phyloP scores from a whole-genome alignment of 2,113 vertebrate genomes.

The Hylia prasina region DNA sequence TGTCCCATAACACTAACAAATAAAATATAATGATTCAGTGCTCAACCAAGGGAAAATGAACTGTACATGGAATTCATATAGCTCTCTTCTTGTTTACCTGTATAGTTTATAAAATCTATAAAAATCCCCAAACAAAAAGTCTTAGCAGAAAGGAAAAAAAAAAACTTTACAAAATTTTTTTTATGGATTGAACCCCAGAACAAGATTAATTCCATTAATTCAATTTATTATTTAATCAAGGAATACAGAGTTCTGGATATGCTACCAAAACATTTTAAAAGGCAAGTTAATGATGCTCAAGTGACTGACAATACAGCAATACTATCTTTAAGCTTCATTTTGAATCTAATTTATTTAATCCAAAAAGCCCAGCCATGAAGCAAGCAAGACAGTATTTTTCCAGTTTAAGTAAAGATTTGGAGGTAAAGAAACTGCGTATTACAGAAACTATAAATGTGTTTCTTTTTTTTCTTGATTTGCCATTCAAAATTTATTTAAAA shows the following conservation, averaged over 20 bases:
- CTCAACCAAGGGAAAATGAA: background rate
- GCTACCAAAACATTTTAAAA: background rate
- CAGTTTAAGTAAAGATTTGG: background rate
- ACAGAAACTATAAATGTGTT: background rate
- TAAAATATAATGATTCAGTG: background rate
- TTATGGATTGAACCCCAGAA: background rate
- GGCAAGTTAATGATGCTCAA: background rate
- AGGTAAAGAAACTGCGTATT: background rate
- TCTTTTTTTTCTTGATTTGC: background rate
- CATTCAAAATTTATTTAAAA: background rate
- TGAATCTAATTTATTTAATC: conserved; percentile 9
- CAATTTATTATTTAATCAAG: background rate
- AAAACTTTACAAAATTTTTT: background rate
- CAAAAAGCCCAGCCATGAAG: background rate
- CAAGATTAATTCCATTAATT: background rate
- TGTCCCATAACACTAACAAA: background rate
- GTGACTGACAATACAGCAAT: background rate
- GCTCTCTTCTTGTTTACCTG: background rate
- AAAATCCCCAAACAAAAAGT: background rate
- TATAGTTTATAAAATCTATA: background rate
- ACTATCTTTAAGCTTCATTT: background rate
- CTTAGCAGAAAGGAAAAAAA: background rate
- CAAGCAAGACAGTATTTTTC: background rate
- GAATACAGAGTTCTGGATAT: background rate
- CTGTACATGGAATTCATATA: background rate